Percentiles rank a stretch among this genome's conserved stretches.
phyloP scores from a whole-genome alignment of 2,797 vertebrate species.

The Thaleichthys pacificus region DNA sequence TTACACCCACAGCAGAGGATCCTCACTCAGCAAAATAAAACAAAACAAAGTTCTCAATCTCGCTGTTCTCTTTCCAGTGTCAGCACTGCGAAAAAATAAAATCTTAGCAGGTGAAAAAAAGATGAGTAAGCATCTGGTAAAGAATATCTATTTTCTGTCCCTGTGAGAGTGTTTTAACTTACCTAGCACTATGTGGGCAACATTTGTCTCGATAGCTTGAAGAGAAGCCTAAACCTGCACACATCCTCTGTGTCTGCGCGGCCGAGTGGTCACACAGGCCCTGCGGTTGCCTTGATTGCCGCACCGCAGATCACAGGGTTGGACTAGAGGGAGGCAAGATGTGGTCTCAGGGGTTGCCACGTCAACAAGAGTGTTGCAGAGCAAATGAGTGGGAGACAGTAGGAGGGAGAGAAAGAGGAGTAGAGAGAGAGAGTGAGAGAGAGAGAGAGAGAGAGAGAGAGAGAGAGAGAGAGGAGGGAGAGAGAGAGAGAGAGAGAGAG shows the following conservation, averaged over 20 bases:
- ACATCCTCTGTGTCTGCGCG: conserved; percentile 20
- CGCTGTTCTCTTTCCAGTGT: too few relatives aligned
- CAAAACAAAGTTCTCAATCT: background rate
- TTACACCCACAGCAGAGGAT: background rate
- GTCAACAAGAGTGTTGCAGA: background rate
- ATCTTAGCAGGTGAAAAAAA: too few relatives aligned
- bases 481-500: background rate
- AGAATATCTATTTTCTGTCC: too few relatives aligned
- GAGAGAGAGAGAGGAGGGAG: background rate
- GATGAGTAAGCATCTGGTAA: too few relatives aligned
- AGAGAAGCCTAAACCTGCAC: background rate
- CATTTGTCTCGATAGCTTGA: too few relatives aligned
- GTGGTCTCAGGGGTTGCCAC: conserved; percentile 9
- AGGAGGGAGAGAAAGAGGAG: too few relatives aligned
- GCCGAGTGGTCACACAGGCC: conserved; percentile 32
- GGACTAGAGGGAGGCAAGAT: conserved; percentile 20
- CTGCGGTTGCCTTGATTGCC: conserved; percentile 24
- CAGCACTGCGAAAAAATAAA: too few relatives aligned
- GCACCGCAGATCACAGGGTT: conserved; percentile 8
- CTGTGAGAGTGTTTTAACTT: too few relatives aligned
- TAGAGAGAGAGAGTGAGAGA: too few relatives aligned
- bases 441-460: background rate
- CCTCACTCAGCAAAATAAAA: conserved; percentile 2
- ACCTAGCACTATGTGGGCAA: too few relatives aligned
- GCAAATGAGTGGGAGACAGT: too few relatives aligned